phyloP scores from a whole-genome alignment of 2,113 vertebrate species.

The Sus scrofa region DNA sequence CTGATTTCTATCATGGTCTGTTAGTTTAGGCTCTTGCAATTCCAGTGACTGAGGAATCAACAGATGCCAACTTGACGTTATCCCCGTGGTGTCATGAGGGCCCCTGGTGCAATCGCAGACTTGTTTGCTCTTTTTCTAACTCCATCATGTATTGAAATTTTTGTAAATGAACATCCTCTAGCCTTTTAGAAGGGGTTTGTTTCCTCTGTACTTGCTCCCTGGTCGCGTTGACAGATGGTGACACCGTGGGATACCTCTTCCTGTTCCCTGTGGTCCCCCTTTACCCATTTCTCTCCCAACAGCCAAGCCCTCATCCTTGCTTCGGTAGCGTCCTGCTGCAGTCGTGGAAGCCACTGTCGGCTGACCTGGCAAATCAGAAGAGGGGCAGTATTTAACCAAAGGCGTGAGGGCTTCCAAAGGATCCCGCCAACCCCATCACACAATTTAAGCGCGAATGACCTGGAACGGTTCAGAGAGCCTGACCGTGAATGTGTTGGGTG shows the following conservation, averaged over 20 bases:
- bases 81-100: background rate
- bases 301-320: background rate
- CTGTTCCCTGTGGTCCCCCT: background rate
- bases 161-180: background rate
- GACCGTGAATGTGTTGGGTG: background rate
- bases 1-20: background rate
- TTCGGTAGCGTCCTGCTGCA: background rate
- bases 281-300: background rate
- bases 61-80: constrained; percentile 27
- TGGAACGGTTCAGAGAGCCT: background rate
- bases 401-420: background rate
- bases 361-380: background rate
- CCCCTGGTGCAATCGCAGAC: background rate
- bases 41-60: constrained; percentile 44
- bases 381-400: background rate
- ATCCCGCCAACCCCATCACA: background rate
- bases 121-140: background rate
- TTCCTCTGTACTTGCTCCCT: background rate
- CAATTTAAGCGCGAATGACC: background rate
- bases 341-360: background rate
- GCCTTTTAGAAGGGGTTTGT: constrained; percentile 9
- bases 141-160: background rate
- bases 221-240: background rate
- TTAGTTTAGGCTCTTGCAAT: constrained; percentile 29
- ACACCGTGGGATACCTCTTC: background rate